Evolutionary conservation across 1,140 invertebrate genomes (phyloP).

Genomic region (Ptiloglossa arizonensis): DNA sequence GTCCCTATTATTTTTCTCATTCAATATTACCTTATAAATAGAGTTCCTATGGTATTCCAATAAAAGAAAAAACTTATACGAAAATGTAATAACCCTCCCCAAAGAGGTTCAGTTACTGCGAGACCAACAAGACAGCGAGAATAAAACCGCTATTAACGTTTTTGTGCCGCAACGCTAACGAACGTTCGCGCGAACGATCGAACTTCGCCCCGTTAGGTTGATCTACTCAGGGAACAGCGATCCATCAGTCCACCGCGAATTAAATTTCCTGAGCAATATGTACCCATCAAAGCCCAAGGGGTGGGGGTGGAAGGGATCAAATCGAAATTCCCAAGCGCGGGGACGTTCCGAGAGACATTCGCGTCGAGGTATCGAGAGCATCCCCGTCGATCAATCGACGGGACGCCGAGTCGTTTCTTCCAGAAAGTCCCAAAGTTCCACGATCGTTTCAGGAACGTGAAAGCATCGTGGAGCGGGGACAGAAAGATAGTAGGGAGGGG

Average conservation of each 20-base stretch:
- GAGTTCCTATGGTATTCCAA: no score
- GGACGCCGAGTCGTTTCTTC: conserved; percentile 12
- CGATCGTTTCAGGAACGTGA: not conserved
- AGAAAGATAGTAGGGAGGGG: no score
- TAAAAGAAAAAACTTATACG: no score
- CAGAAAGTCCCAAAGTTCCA: not conserved
- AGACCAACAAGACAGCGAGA: not conserved
- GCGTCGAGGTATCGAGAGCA: not conserved
- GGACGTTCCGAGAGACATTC: not conserved
- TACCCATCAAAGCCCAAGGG: not conserved
- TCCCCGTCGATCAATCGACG: conserved; percentile 2
- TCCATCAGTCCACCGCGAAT: not conserved
- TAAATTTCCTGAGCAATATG: not conserved
- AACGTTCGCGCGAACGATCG: not conserved
- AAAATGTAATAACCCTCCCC: no score
- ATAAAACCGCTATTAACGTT: not conserved
- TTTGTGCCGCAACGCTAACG: not conserved
- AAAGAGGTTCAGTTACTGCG: no score
- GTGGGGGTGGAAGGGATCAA: not conserved
- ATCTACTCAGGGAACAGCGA: not conserved
- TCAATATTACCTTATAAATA: no score
- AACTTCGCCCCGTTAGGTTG: no score
- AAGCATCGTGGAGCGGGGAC: no score
- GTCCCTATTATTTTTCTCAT: no score
- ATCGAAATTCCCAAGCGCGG: conserved; percentile 21